phyloP scores from a whole-genome alignment of 2,797 vertebrate species.

The Peromyscus melanophrys region DNA sequence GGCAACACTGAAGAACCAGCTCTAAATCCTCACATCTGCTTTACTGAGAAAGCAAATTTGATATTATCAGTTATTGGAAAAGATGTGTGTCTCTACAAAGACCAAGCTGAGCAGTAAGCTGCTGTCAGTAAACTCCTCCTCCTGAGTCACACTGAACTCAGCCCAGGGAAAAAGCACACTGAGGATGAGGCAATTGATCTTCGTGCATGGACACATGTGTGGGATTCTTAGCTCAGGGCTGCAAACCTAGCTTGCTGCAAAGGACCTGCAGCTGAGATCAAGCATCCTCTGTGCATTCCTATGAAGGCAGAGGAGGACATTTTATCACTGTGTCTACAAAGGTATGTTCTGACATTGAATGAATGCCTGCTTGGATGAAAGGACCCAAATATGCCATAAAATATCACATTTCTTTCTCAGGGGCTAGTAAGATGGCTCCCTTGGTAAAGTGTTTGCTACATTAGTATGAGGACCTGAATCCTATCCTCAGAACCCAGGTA shows the following conservation, averaged over 20 bases:
- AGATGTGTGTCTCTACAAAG: constrained; percentile 60
- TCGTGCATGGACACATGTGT: constrained; percentile 68
- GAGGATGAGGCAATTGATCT: constrained; percentile 82
- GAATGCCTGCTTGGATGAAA: not conserved
- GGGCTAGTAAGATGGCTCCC: not conserved
- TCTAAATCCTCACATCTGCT: not conserved
- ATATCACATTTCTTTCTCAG: not conserved
- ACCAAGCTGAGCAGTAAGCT: constrained; percentile 54
- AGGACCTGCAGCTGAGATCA: not conserved
- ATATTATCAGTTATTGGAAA: constrained; percentile 62
- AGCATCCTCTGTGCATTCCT: not conserved
- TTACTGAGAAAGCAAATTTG: not conserved
- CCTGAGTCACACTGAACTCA: constrained; percentile 81
- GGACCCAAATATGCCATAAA: not conserved
- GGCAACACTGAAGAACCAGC: not conserved
- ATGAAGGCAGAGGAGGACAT: not conserved
- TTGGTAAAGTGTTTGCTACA: not conserved
- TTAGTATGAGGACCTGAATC: not conserved
- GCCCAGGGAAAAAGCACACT: constrained; percentile 82
- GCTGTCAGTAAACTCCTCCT: constrained; percentile 56
- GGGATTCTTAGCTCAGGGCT: not conserved
- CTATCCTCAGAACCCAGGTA: not conserved
- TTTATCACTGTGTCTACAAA: constrained; percentile 47
- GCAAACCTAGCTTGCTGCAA: not conserved
- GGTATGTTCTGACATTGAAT: not conserved